These are phyloP conservation scores for Lagorchestes hirsutus DNA, from an alignment of 2,797 vertebrate species.

Conservation along the genomic window DNA sequence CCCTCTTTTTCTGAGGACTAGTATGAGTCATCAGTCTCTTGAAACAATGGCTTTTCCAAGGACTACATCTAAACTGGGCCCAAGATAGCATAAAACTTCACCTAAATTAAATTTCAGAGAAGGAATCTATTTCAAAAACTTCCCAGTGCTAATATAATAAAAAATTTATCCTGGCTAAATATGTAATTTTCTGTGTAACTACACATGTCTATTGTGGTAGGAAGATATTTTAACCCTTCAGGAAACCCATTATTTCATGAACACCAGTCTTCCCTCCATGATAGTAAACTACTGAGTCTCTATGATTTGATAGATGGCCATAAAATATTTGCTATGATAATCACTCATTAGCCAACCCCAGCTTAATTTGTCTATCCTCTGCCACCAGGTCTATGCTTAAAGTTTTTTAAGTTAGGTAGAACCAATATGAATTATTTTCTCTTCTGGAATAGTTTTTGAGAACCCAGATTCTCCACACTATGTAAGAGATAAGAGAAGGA, in stretches of 20 bases:
- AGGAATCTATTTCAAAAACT: background rate
- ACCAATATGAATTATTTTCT: background rate
- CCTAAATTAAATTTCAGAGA: constrained; percentile 15
- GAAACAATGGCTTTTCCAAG: constrained; percentile 55
- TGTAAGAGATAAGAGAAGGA: background rate
- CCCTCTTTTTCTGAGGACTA: background rate
- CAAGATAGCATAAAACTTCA: background rate
- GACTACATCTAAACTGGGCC: background rate
- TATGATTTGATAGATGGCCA: background rate
- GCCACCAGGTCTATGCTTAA: background rate
- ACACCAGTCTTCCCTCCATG: background rate
- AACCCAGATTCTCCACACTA: background rate
- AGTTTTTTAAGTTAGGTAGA: background rate
- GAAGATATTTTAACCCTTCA: background rate
- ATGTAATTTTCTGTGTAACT: background rate
- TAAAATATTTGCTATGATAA: background rate
- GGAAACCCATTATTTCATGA: background rate
- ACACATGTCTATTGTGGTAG: background rate
- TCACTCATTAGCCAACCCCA: background rate
- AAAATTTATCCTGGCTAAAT: background rate
- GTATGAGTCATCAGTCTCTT: constrained; percentile 26
- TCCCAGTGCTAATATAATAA: background rate
- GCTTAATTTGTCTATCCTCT: background rate
- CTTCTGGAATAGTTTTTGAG: background rate
- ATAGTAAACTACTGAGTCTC: background rate